phyloP scores from a whole-genome alignment of 2,888 invertebrate species.

The Kuschelorhynchus macadamiae region DNA sequence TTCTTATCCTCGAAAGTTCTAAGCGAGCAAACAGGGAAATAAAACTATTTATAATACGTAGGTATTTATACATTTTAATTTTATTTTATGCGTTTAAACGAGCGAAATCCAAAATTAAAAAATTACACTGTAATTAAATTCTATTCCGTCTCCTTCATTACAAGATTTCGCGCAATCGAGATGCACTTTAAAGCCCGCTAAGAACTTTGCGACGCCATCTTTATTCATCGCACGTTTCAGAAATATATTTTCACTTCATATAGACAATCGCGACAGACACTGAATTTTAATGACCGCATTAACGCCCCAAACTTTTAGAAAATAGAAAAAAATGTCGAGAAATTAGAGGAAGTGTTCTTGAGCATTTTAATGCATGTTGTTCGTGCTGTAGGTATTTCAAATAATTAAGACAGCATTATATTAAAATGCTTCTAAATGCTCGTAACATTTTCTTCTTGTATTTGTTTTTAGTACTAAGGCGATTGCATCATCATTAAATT shows the following conservation, averaged over 20 bases:
- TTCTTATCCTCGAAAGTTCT: too few species aligned
- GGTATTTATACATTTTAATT: too few species aligned
- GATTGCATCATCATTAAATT: too few species aligned
- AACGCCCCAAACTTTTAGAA: slow-evolving; percentile 52
- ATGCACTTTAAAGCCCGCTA: slow-evolving; percentile 31
- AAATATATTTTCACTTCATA: slow-evolving; percentile 69
- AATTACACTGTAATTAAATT: slow-evolving; percentile 24
- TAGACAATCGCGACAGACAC: slow-evolving; percentile 66
- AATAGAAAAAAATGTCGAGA: slow-evolving; percentile 25
- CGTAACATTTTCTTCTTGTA: too few species aligned
- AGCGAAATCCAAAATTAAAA: too few species aligned
- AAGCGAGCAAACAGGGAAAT: too few species aligned
- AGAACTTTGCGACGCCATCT: slow-evolving; percentile 46
- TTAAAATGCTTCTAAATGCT: too few species aligned
- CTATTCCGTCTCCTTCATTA: slow-evolving; percentile 34
- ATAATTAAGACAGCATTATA: too few species aligned
- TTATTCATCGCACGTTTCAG: slow-evolving; percentile 65
- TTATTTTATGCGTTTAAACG: too few species aligned
- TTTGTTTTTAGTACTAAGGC: too few species aligned
- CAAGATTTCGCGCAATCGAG: slow-evolving; percentile 31
- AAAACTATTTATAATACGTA: too few species aligned
- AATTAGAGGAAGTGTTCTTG: background rate
- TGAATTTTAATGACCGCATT: slow-evolving; percentile 67
- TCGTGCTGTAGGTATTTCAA: too few species aligned
- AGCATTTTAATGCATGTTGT: background rate